A percentile compares a stretch with the other conserved stretches of the same genome.
phyloP scores from a whole-genome alignment of 2,888 invertebrate species.

The Flexamia atlantica region DNA sequence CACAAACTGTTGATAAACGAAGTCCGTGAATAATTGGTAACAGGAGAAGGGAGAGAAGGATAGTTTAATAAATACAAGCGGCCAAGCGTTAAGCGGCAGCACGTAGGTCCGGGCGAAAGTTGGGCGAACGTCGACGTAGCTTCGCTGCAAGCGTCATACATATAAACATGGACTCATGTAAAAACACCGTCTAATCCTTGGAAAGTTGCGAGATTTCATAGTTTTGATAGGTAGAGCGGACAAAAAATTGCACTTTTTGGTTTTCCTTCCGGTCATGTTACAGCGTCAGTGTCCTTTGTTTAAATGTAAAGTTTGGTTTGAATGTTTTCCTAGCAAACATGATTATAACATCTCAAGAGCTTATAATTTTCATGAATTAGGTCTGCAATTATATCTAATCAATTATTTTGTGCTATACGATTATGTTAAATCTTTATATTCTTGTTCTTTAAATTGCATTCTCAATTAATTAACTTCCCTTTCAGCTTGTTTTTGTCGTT shows the following conservation, averaged over 20 bases:
- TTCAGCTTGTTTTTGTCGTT: too few species aligned
- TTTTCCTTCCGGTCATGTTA: neutral
- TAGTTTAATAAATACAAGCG: conserved; percentile 8
- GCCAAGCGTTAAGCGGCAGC: neutral
- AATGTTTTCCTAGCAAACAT: too few species aligned
- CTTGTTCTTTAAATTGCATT: too few species aligned
- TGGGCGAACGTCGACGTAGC: neutral
- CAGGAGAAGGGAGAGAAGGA: conserved; percentile 20
- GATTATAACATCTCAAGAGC: too few species aligned
- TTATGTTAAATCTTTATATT: too few species aligned
- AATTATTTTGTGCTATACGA: too few species aligned
- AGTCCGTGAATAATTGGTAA: conserved; percentile 4
- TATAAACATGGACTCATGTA: conserved; percentile 4
- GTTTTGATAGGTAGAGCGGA: neutral
- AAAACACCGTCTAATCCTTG: neutral
- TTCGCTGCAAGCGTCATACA: conserved; percentile 12
- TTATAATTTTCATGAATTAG: too few species aligned
- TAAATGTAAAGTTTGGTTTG: too few species aligned
- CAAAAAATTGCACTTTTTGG: neutral
- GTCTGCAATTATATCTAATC: too few species aligned
- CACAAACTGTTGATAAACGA: conserved; percentile 2
- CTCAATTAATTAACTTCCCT: too few species aligned
- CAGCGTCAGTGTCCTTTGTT: too few species aligned
- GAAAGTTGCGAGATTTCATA: conserved; percentile 26
- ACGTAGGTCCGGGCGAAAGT: conserved; percentile 12